Evolutionary conservation across 2,113 vertebrate species (phyloP), one percentile per base, ranked within the genome.

Genomic region (Bungarus multicinctus): DNA sequence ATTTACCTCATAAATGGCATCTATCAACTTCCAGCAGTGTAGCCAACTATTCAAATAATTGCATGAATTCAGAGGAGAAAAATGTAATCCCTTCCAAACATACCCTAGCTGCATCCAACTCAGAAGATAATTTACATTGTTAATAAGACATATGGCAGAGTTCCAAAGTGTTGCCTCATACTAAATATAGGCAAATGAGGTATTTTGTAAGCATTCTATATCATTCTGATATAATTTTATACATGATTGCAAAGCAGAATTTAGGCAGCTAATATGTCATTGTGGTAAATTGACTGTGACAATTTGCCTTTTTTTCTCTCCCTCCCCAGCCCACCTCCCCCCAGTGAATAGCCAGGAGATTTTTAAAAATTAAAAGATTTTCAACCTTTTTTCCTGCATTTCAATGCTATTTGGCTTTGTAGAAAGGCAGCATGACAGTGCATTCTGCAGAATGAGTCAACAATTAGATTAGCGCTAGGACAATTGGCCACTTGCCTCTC

Each of bases 1-100:
- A 93, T 96, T 95, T 95, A 95, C 45, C 91, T 95, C 94, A 96
- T 91, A 94, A 96, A 94, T 95, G 90, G 91, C 43, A 93, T 94
- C 94, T 88, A 93, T 94, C 93, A 89, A 39, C 11, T 53, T 50
- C 55, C 52, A 86, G 92, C 89, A 94, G 87, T 94, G 90, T n/a
- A 95, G 90, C 16, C 90, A 94, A 92, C 94, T 64, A 87, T 95
- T 96, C 91, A 92, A 90, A 86, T 94, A 95, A 96, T 55, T 94
- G 88, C 89, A 53, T 27, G 5, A 34, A 52, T 95, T 95, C 94
- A 96, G 93, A 96, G 60, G 74, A 95, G 95, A 85, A 69, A 50
- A 90, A 93, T 94, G 91, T 93, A 92, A 94, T 92, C 47, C 64
- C 92, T 91, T 93, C 57, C 88, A 69, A 90, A 88, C 58, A 90